These are phyloP conservation scores for Drosophila grimshawi DNA, from an alignment of 1,140 invertebrate species.

Conservation along the genomic window DNA sequence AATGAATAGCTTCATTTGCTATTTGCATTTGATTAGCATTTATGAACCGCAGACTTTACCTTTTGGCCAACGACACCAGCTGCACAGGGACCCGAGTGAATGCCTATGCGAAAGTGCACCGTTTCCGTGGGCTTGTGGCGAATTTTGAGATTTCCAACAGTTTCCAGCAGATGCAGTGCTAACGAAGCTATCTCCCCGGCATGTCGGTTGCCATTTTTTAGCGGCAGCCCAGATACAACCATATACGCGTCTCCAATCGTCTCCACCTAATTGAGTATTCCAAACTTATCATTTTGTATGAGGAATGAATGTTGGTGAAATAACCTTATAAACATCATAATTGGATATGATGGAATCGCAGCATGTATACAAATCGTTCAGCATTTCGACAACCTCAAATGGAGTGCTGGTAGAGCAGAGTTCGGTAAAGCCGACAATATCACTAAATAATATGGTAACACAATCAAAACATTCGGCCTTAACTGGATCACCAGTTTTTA, in stretches of 20 bases:
- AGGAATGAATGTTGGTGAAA: accelerated
- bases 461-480: conserved; percentile 95
- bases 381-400: conserved; percentile 93
- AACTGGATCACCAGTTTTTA: conserved; percentile 93
- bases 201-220: conserved; percentile 89
- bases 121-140: conserved; percentile 92
- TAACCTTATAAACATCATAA: conserved; percentile 95
- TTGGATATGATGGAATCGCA: conserved; percentile 96
- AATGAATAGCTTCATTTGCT: too few relatives aligned
- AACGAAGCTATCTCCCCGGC: conserved; percentile 93
- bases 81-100: conserved; percentile 93
- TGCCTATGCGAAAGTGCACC: conserved; percentile 91
- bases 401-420: conserved; percentile 95
- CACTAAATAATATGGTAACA: conserved; percentile 95
- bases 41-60: conserved; percentile 32
- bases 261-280: conserved; percentile 89
- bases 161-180: conserved; percentile 93
- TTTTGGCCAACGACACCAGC: conserved; percentile 95
- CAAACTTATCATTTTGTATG: background rate
- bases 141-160: conserved; percentile 93
- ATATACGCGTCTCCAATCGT: conserved; percentile 98
- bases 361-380: conserved; percentile 96
- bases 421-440: conserved; percentile 98
- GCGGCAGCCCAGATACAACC: conserved; percentile 95
- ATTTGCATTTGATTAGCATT: too few relatives aligned